Conservation (phyloP, 1,140 invertebrate genomes). For the Panagrolaimus sp. region DNA sequence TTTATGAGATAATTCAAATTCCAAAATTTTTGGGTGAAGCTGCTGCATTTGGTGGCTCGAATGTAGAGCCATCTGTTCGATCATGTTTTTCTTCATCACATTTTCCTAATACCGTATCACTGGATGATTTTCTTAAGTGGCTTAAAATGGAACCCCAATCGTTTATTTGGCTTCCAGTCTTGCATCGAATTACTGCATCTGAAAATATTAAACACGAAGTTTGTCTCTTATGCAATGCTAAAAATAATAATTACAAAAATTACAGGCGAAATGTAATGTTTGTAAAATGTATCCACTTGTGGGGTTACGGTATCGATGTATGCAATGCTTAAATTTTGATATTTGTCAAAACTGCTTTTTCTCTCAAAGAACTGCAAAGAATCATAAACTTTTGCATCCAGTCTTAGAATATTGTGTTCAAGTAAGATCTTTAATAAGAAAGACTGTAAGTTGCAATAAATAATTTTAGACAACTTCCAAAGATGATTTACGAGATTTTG, state of each 20-base stretch:
- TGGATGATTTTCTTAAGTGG: constrained; percentile 65
- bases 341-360: constrained; percentile 99
- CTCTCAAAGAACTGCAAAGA: constrained; percentile 87
- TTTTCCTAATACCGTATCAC: constrained; percentile 37
- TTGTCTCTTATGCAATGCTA: not conserved
- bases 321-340: constrained; percentile 99
- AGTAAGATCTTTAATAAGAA: constrained; percentile 61
- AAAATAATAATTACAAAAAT: not conserved
- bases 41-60: constrained; percentile 96
- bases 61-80: constrained; percentile 92
- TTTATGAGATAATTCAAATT: constrained; percentile 82
- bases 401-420: constrained; percentile 99
- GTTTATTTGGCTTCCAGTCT: constrained; percentile 85
- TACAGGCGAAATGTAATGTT: constrained; percentile 94
- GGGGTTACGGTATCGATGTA: constrained; percentile 90
- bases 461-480: constrained; percentile 79
- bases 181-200: constrained; percentile 85
- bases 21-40: constrained; percentile 90
- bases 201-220: constrained; percentile 78
- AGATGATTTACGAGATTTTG: constrained; percentile 95
- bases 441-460: constrained; percentile 15
- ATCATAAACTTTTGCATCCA: constrained; percentile 94
- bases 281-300: constrained; percentile 97
- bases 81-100: constrained; percentile 73
- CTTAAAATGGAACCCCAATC: constrained; percentile 66